Conservation (phyloP, 2,888 invertebrate genomes). For the Pandemis cinnamomeana region DNA sequence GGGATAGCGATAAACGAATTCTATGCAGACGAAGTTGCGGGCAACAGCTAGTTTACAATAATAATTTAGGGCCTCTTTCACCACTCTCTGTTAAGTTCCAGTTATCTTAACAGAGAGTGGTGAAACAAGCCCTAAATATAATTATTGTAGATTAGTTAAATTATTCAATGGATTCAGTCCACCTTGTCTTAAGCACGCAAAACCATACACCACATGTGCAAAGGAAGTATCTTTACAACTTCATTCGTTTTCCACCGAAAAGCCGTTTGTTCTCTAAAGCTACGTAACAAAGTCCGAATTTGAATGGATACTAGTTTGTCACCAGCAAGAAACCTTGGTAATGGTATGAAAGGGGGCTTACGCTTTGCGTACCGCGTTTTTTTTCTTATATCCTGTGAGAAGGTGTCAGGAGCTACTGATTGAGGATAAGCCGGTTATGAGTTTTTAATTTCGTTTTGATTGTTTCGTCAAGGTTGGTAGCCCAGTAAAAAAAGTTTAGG, state of each 20-base stretch:
- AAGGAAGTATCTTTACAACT: conserved; percentile 8
- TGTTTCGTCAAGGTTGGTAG: neutral
- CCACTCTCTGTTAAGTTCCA: no score
- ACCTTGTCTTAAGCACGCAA: conserved; percentile 7
- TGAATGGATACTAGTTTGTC: neutral
- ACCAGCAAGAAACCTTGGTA: neutral
- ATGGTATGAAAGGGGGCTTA: conserved; percentile 2
- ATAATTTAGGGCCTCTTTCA: no score
- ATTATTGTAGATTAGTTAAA: neutral
- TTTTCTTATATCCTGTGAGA: conserved; percentile 19
- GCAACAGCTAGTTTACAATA: no score
- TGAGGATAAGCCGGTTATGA: conserved; percentile 16
- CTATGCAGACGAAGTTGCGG: no score
- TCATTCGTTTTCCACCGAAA: neutral
- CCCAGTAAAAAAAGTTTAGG: no score
- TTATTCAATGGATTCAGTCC: neutral
- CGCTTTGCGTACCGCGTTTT: conserved; percentile 1
- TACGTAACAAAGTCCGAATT: neutral
- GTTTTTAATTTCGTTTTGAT: conserved; percentile 15
- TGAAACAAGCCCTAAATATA: no score
- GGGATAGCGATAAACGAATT: no score
- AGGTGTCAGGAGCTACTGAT: conserved; percentile 23
- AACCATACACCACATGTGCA: conserved; percentile 17
- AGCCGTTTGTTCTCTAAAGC: neutral
- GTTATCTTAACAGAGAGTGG: no score